Base-by-base conservation (phyloP, 2,113 vertebrate genomes). In the Hemiprocne comata region DNA sequence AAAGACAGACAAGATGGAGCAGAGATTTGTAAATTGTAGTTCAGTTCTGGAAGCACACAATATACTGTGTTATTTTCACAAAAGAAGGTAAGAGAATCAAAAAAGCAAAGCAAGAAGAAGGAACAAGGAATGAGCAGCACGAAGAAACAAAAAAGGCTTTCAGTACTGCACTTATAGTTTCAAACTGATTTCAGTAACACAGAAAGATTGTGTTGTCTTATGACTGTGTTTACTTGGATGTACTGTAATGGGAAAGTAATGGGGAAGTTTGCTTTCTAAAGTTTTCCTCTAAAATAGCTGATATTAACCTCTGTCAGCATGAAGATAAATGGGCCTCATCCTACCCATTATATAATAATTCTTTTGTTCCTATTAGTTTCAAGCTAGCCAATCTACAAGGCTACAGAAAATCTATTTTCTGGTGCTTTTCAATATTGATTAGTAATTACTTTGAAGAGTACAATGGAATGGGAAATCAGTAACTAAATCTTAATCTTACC, bases 281-380 rank as follows among this genome's bases (percentile, higher is more conserved):
- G 53, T 93, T 79, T 57, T 67, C 61, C 34, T 85, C 71, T 90
- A 53, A 53, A 91, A 69, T 14, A 79, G 40, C 61, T 89, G 34
- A 51, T 69, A 82, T 72, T 73, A 89, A 75, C 40, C 40, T 62
- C 53, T 79, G 58, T 65, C 87, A 87, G 44, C 11, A 61, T 25
- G 33, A 70, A 93, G 82, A 87, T 62, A 85, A 92, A 93, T 77
- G 24, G 48, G 31, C 17, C 53, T 93, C 62, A 90, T 87, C 53
- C 77, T 64, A 60, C 9, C 51, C 83, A 75, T 10, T 42, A 78
- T 71, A 69, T 10, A 75, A 53, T 38, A 61, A 94, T 91, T 85
- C 61, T 71, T 94, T 87, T 79, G 57, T 79, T 87, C 50, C 62
- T 87, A 87, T 79, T 94, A 65, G 64, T 94, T 93, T 82, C 36